Percentiles rank a stretch among this genome's conserved stretches.
Evolutionary conservation across 2,888 invertebrate genomes (phyloP).

Genomic region (Pyrgus malvae): DNA sequence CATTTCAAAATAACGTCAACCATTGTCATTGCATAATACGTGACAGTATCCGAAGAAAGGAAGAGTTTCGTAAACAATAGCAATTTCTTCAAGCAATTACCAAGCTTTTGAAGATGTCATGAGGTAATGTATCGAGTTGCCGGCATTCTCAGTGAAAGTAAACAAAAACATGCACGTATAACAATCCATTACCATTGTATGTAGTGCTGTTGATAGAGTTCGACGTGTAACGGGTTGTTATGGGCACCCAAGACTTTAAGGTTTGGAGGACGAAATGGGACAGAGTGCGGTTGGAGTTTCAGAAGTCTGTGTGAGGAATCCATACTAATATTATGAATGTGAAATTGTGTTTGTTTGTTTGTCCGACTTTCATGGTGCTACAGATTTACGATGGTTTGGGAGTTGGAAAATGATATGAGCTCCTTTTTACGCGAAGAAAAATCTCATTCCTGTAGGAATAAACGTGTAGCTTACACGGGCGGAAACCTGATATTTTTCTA

Average conservation of each 20-base stretch:
- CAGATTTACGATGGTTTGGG: too few species aligned
- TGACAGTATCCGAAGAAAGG: background rate
- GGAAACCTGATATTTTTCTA: too few species aligned
- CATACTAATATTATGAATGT: background rate
- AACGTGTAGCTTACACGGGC: too few species aligned
- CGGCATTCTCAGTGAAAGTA: slow-evolving; percentile 28
- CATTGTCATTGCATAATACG: background rate
- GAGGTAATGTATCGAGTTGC: slow-evolving; percentile 51
- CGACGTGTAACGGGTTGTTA: slow-evolving; percentile 25
- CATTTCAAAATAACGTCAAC: slow-evolving; percentile 4
- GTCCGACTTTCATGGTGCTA: too few species aligned
- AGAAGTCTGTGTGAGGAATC: slow-evolving; percentile 50
- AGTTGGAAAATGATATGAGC: too few species aligned
- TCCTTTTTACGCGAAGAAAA: too few species aligned
- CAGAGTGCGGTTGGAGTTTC: slow-evolving; percentile 58
- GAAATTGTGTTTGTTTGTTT: too few species aligned
- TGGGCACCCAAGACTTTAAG: slow-evolving; percentile 53
- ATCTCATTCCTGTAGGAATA: too few species aligned
- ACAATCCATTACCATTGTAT: slow-evolving; percentile 5
- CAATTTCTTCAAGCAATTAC: slow-evolving; percentile 1
- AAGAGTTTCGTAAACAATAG: background rate
- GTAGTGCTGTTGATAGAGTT: background rate
- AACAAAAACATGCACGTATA: slow-evolving; percentile 23
- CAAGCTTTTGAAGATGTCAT: slow-evolving; percentile 41
- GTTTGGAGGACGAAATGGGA: slow-evolving; percentile 66